Evolutionary conservation across 2,797 vertebrate genomes (phyloP), one percentile per base, ranked within the genome.

Genomic region (Setipinna tenuifilis): DNA sequence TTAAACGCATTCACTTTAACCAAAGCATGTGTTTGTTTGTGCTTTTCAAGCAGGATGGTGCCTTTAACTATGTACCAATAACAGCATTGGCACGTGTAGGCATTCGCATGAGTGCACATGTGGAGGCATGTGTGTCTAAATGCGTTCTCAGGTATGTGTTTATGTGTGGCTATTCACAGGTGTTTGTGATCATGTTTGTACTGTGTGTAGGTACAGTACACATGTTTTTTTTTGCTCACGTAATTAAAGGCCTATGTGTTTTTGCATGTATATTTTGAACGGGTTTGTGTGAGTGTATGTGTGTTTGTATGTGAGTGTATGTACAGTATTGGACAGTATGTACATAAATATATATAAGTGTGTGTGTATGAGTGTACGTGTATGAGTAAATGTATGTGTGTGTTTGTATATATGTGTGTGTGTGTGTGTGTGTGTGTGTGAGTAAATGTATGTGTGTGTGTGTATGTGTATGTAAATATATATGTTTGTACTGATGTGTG

Each of bases 341-440:
- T 71, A 12, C 35, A 16, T 9, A 54, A 9, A 1, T 75, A 3
- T 6, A 17, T 75, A 17, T 17, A 6, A 17, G 12, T 17, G 28
- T 31, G 58, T 21, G 11, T 57, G 46, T 35, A 28, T 21, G 57
- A 81, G 81, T 84, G 25, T 65, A 14, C 46, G 11, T 58, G 48
- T 41, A 31, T 21, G 58, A 78, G 80, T 84, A 25, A 16, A 9
- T 17, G 71, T 48, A 48, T 86, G 54, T 82, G 28, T 35, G 81
- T 35, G 83, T 82, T 58, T 50, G 31, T 41, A 80, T 5, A 92
- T 92, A 96, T 54, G 50, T 54, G 50, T 54, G 50, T 54, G 50
- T 54, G 50, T 54, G 7, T 54, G 7, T 3, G 7, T 54, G 50
- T 54, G 50, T 54, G 3, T 71, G 28, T 71, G 25, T 71, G 25